Conservation (phyloP, 1,140 invertebrate genomes). For the Copidosoma floridanum region DNA sequence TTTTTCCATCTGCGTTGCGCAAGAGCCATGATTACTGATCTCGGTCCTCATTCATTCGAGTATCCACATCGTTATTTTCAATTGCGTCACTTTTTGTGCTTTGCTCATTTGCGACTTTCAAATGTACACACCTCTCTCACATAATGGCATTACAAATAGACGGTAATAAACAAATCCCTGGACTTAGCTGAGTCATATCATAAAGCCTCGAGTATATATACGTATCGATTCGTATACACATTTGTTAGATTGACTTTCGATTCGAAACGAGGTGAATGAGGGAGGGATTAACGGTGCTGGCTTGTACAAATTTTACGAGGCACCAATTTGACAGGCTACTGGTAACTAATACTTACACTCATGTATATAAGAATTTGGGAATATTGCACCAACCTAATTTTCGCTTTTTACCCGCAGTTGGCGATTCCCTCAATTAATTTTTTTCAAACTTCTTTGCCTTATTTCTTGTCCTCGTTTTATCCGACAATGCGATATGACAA, state of each 20-base stretch:
- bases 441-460: not conserved
- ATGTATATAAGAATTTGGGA: too few species aligned
- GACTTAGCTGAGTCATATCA: not conserved
- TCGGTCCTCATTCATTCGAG: too few species aligned
- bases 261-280: constrained; percentile 1
- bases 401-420: too few species aligned
- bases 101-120: too few species aligned
- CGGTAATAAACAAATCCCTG: not conserved
- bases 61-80: too few species aligned
- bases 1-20: too few species aligned
- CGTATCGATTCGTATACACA: not conserved
- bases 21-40: too few species aligned
- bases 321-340: constrained; percentile 13
- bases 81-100: too few species aligned
- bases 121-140: too few species aligned
- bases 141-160: not conserved
- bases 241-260: constrained; percentile 2
- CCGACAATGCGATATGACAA: too few species aligned
- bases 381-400: not conserved
- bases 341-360: constrained; percentile 4
- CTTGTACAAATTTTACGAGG: not conserved
- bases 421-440: too few species aligned
- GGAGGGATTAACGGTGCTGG: not conserved
- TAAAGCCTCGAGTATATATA: not conserved
- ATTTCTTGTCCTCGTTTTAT: too few species aligned